These are phyloP conservation scores for Malacosoma neustria DNA, from an alignment of 2,888 invertebrate genomes.

Conservation along the genomic window DNA sequence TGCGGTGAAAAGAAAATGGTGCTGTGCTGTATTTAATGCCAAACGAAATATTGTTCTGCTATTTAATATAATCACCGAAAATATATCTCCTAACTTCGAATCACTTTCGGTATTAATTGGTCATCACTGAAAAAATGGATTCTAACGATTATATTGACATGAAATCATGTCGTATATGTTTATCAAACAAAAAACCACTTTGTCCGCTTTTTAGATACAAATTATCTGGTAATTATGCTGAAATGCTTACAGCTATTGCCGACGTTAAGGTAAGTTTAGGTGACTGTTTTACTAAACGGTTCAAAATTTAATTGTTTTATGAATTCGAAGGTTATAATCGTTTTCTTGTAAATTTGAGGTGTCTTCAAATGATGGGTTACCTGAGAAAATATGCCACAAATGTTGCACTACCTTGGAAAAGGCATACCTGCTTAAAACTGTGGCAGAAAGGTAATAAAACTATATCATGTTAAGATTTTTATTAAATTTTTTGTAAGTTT, in stretches of 20 bases:
- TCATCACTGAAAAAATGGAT: constrained; percentile 32
- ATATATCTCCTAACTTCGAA: constrained; percentile 16
- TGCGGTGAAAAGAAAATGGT: constrained; percentile 26
- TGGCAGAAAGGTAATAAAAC: constrained; percentile 59
- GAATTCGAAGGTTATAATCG: neutral
- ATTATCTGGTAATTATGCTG: constrained; percentile 66
- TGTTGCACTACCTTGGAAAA: constrained; percentile 62
- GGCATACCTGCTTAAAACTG: constrained; percentile 60
- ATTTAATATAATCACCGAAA: neutral
- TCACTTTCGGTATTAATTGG: constrained; percentile 29
- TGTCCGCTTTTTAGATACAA: constrained; percentile 64
- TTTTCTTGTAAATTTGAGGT: constrained; percentile 28
- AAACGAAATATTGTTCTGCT: constrained; percentile 4
- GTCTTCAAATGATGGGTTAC: constrained; percentile 58
- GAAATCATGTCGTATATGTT: constrained; percentile 62
- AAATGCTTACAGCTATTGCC: constrained; percentile 67
- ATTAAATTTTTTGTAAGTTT: too few species aligned
- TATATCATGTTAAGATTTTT: neutral
- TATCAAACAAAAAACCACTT: constrained; percentile 53
- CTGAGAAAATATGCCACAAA: constrained; percentile 60
- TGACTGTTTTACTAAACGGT: constrained; percentile 11
- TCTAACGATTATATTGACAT: constrained; percentile 36
- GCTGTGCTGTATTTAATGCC: constrained; percentile 9
- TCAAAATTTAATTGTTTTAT: neutral
- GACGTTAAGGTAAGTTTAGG: constrained; percentile 52